Evolutionary conservation across 2,888 invertebrate genomes (phyloP), one percentile per base, ranked within the genome.

Genomic region (Xanthorhoe spadicearia): DNA sequence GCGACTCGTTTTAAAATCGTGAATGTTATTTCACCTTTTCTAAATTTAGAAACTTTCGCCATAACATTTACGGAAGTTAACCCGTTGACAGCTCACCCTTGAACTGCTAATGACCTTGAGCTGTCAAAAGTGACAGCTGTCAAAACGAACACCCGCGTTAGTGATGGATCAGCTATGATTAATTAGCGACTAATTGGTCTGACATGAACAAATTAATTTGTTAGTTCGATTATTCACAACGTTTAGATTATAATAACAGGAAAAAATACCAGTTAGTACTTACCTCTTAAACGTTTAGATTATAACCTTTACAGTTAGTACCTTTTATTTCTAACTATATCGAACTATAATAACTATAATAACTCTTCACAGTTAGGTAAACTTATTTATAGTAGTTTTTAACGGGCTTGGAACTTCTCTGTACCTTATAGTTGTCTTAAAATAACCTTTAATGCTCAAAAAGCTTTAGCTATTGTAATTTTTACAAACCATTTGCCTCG

Each of bases 101-200:
- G 76, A 81, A 78, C 80, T 59, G 63, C 64, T 55, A 68, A 68
- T 72, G 77, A 76, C 90, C 85, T 88, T 84, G 85, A 80, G 74
- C 79, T 84, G 87, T 87, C 86, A 86, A 71, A 76, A 66, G 57
- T 85, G 86, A 86, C 88, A 75, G 80, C 81, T 84, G 85, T 85
- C 86, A 73, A 67, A 67, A 46, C 60, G 54, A 61, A 79, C 80
- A 66, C 80, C 76, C 73, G 77, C 73, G 75, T 64, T 46, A 53
- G 76, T 84, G 88, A 87, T 81, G 76, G 78, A 83, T 78, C 73
- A 71, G 70, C 74, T 65, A 73, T 83, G 83, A 83, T 84, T 85
- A 82, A 85, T 84, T 81, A 73, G 73, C 73, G 74, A 77, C 77
- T 89, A 88, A 88, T 87, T 86, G 85, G 74, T 83, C 80, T 80